These are phyloP conservation scores for Lasioglossum malachurum DNA, from an alignment of 2,888 invertebrate species.

Conservation along the genomic window DNA sequence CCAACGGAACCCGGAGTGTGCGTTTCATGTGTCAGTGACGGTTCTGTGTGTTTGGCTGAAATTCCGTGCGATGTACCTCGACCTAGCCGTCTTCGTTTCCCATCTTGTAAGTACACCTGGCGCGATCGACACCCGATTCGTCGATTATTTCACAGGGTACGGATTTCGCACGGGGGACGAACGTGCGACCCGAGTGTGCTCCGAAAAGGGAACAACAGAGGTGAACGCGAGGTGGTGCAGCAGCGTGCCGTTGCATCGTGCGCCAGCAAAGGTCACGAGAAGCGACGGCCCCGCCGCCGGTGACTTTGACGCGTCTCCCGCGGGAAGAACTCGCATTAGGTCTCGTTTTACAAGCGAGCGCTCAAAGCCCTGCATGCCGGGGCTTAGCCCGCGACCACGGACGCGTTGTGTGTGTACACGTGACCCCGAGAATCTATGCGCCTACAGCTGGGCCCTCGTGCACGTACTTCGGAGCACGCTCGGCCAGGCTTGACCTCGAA, in stretches of 20 bases:
- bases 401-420: slow-evolving; percentile 56
- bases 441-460: slow-evolving; percentile 20
- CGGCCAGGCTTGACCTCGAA: slow-evolving; percentile 44
- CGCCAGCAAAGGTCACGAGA: slow-evolving; percentile 64
- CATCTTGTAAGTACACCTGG: slow-evolving; percentile 68
- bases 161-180: slow-evolving; percentile 10
- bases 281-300: slow-evolving; percentile 56
- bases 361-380: slow-evolving; percentile 53
- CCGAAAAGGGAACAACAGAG: slow-evolving; percentile 10
- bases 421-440: slow-evolving; percentile 43
- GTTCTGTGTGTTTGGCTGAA: slow-evolving; percentile 57
- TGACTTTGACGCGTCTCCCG: slow-evolving; percentile 69
- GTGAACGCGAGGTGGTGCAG: slow-evolving; percentile 12
- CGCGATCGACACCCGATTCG: not conserved
- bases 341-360: slow-evolving; percentile 71
- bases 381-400: slow-evolving; percentile 33
- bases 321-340: slow-evolving; percentile 65
- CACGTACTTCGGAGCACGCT: slow-evolving; percentile 39
- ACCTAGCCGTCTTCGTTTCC: slow-evolving; percentile 59
- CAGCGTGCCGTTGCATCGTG: slow-evolving; percentile 38
- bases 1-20: slow-evolving; percentile 57
- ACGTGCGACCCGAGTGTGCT: not conserved
- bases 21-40: slow-evolving; percentile 71
- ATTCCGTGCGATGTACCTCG: slow-evolving; percentile 70
- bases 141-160: slow-evolving; percentile 10